Conservation (phyloP, 92 coral and sea anemone species). For the Diadumene lineata region DNA sequence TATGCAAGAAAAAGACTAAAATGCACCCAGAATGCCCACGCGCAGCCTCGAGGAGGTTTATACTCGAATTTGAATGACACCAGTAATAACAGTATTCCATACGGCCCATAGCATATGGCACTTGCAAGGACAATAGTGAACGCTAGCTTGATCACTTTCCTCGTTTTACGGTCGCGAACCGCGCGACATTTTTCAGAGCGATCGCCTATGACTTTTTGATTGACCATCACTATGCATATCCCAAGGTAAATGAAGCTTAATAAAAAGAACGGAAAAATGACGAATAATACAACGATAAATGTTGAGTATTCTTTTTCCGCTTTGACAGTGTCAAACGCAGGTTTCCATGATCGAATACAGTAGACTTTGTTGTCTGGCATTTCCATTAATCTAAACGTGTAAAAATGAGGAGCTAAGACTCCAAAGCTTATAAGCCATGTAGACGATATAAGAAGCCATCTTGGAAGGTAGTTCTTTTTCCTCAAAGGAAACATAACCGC, state of each 20-base stretch:
- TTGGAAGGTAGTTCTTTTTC: neutral
- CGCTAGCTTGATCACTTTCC: conserved; percentile 17
- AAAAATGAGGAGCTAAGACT: conserved; percentile 25
- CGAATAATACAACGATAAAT: neutral
- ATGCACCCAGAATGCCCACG: neutral
- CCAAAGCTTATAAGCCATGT: conserved; percentile 31
- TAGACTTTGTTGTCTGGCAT: neutral
- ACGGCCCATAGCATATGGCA: conserved; percentile 27
- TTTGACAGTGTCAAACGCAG: conserved; percentile 14
- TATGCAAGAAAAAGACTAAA: neutral
- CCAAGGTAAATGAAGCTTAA: conserved; percentile 16
- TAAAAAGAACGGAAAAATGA: conserved; percentile 1
- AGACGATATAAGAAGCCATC: neutral
- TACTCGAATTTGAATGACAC: conserved; percentile 15
- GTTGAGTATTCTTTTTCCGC: conserved; percentile 17
- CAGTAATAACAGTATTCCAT: conserved; percentile 4
- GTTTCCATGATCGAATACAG: conserved; percentile 11
- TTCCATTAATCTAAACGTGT: conserved; percentile 1
- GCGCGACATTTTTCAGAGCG: conserved; percentile 11
- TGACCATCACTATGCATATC: conserved; percentile 9
- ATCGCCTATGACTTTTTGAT: conserved; percentile 21
- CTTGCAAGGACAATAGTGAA: conserved; percentile 19
- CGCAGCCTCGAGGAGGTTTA: conserved; percentile 1
- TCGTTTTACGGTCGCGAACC: conserved; percentile 12
- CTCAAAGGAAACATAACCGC: conserved; percentile 27